A percentile compares a stretch with the other conserved stretches of the same genome.
Evolutionary conservation across 2,888 invertebrate genomes (phyloP).

Genomic region (Piscicola geometra): DNA sequence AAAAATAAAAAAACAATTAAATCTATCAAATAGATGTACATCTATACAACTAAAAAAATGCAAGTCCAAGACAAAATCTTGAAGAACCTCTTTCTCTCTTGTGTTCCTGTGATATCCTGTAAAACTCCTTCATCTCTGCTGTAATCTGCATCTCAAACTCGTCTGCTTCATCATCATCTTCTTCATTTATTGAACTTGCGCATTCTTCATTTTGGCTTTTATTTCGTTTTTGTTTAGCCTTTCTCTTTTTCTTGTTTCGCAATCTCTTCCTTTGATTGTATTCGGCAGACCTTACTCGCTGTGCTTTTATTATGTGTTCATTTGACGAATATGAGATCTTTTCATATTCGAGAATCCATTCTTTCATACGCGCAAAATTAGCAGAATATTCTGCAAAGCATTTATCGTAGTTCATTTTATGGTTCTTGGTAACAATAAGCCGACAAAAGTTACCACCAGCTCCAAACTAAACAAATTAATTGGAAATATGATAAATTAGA

Average conservation of each 20-base stretch:
- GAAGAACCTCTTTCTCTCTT: constrained; percentile 55
- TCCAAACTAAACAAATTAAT: too few species aligned
- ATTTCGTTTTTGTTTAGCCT: constrained; percentile 12
- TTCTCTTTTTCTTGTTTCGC: neutral
- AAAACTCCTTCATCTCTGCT: constrained; percentile 65
- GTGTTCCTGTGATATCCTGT: constrained; percentile 63
- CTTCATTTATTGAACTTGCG: neutral
- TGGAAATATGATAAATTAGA: too few species aligned
- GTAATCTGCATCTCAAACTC: constrained; percentile 61
- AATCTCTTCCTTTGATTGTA: constrained; percentile 2
- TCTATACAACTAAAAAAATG: too few species aligned
- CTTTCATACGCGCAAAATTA: neutral
- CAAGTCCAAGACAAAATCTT: too few species aligned
- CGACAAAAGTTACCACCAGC: too few species aligned
- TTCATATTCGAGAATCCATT: neutral
- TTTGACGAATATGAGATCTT: neutral
- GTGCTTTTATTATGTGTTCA: neutral
- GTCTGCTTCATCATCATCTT: constrained; percentile 23
- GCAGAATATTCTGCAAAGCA: neutral
- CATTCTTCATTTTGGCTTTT: neutral
- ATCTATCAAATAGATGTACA: too few species aligned
- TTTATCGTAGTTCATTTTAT: neutral
- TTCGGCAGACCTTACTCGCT: neutral
- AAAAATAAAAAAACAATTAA: too few species aligned
- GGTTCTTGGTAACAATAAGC: too few species aligned